Base-by-base conservation (phyloP, 2,113 vertebrate genomes). In the Microcebus jonahi region DNA sequence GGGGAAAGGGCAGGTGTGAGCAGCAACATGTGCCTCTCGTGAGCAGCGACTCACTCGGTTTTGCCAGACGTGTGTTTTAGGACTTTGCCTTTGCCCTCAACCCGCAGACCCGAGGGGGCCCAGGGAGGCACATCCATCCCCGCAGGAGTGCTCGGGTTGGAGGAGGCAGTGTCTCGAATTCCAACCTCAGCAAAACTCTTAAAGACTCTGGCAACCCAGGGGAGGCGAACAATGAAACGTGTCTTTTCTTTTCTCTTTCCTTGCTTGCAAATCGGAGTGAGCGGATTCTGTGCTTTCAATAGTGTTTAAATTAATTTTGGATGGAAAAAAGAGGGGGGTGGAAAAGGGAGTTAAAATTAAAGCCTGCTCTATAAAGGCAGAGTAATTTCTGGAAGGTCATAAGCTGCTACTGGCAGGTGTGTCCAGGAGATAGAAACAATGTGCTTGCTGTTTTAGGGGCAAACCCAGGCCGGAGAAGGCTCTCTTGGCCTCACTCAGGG, bases 271-370 rank as follows among this genome's bases (percentile, higher is more conserved):
- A 57, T 71, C 29, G 27, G 15, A 73, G 27, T 42, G 34, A 95
- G 42, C 73, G 12, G 63, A 70, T 76, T 88, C 67, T 86, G 59
- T 59, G 55, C 48, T 88, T 88, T 36, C 77, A 80, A 50, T n/a
- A 21, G 57, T 63, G 68, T 79, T 97, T 96, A 95, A 95, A 95
- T 97, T 95, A 97, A 88, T 84, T 96, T 94, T 82, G 90, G 48
- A 86, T 92, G 71, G 6, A 42, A 48, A 97, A 82, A 29, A 36
- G 23, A 45, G 13, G 13, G 7, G 2, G 65, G 65, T 3, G 15
- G 39, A 57, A 8, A n/a, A 50, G 34, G 15, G 9, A 53, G 73
- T 88, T 97, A 70, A 96, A 96, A 96, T 93, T 18, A 93, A 94
- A 96, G 75, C 29, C 34, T 94, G 82, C 83, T 97, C 23, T 75